Base-by-base conservation (phyloP, 2,888 invertebrate species). In the Amiota mariae region DNA sequence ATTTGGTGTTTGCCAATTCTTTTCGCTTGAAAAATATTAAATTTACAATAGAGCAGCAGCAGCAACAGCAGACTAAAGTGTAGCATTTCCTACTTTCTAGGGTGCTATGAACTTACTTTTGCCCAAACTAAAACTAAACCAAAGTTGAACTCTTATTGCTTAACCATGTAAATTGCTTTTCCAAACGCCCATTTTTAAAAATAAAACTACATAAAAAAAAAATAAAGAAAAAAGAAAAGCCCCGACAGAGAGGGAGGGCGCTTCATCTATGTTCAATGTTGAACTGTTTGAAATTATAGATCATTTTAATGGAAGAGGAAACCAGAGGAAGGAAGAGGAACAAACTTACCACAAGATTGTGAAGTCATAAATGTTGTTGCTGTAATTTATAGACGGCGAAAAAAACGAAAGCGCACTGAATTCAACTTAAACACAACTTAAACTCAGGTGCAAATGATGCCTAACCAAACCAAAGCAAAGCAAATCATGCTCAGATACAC, bases 71-170 rank as follows among this genome's bases (percentile, higher is more conserved):
- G 36, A 4, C 4, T 36, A 36, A 59, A 59, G 4, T 51, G 54
- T n/a, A n/a, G 54, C 51, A 48, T 66, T 68, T 51, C 67, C 51
- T 68, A 68, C 67, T 68, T 68, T 68, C 67, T 68, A 68, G 67
- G 54, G 51, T 68, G 36, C 54, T 68, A 24, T 51, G 67, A 68
- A 46, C 67, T 51, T 24, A 13, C 13, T 68, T 8, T n/a, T 12
- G 54, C 13, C 54, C 12, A 54, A 54, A n/a, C 54, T 12, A 54
- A 36, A 24, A 24, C 54, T 3, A 54, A 54, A n/a, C 54, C 54
- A 54, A 36, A 54, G 13, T 36, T 54, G 61, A 18, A 36, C 36
- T 36, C 36, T 67, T 8, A 10, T 49, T 67, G 66, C 66, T 49
- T 54, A 24, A 68, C 51, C 49, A 67, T 49, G 12, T 18, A 51